phyloP scores from a whole-genome alignment of 2,797 vertebrate genomes.

The Ctenopoma kingsleyae region DNA sequence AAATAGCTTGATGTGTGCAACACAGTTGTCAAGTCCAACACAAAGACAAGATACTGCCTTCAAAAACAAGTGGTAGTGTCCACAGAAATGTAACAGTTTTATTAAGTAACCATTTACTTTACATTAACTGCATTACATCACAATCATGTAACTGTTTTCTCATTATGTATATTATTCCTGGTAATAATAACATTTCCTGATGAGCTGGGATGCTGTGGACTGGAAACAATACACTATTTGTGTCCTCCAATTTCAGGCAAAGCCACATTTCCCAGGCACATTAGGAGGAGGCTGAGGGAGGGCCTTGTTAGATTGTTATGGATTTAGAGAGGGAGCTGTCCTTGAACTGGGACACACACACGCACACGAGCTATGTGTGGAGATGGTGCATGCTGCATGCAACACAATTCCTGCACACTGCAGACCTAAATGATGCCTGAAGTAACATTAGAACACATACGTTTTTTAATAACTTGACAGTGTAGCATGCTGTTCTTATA shows the following conservation, averaged over 20 bases:
- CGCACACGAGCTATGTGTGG: constrained; percentile 11
- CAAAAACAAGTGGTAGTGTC: not conserved
- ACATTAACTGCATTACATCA: not conserved
- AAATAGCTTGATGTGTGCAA: no score
- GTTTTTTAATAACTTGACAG: not conserved
- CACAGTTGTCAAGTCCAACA: not conserved
- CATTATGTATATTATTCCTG: not conserved
- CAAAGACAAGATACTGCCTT: not conserved
- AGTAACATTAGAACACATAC: not conserved
- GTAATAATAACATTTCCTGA: not conserved
- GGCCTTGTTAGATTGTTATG: constrained; percentile 36
- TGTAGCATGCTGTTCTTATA: not conserved
- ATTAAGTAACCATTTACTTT: not conserved
- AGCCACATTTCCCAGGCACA: constrained; percentile 13
- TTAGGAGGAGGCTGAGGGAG: constrained; percentile 3
- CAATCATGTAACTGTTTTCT: not conserved
- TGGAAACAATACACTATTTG: not conserved
- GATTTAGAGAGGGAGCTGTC: constrained; percentile 28
- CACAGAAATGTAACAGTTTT: not conserved
- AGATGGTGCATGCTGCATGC: not conserved
- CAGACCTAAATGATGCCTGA: not conserved
- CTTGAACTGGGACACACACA: constrained; percentile 36
- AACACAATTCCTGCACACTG: not conserved
- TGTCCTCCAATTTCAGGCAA: constrained; percentile 10
- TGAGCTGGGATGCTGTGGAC: not conserved